Evolutionary conservation across 2,888 invertebrate species (phyloP), one percentile per base, ranked within the genome.

Genomic region (Drosophila dives): DNA sequence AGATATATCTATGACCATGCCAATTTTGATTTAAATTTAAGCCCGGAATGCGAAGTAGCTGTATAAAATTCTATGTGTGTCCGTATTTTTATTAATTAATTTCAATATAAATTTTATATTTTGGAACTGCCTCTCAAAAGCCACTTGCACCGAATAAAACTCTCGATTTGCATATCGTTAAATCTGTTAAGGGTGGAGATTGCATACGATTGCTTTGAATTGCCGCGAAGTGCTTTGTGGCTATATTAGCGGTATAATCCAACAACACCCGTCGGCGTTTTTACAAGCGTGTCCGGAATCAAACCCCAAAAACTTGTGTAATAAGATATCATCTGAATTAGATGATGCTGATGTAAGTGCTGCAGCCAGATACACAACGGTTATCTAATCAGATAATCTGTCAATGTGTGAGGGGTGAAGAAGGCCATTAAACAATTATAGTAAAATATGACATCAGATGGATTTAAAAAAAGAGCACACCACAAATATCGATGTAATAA

Each of bases 281-380:
- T 26, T 53, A 34, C 56, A 49, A 71, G 66, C 60, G 62, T 56
- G 53, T 23, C 42, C 45, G 50, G 33, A 60, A 66, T 65, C 60
- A 65, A 64, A 63, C 71, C 64, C 66, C 64, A 63, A 49, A 63
- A 55, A 36, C 61, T 70, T 40, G 33, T 38, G 34, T 48, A 48
- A 36, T n/a, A 32, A 55, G 70, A 83, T 83, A 75, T 62, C 36
- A 80, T 83, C 83, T 65, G 49, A 77, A 80, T 72, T 70, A 51
- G 38, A 45, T 59, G 67, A 63, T 56, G 64, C 34, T 64, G 42
- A 42, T 42, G 51, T 56, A 17, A 61, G 17, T 32, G 55, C 34
- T 36, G 26, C 64, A 55, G 15, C 11, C 26, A 68, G 54, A 45
- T 60, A 34, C 20, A 51, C 23, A 29, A 20, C 12, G n/a, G 12